Evolutionary conservation across 2,797 vertebrate genomes (phyloP).

Genomic region (Saxicola maurus): DNA sequence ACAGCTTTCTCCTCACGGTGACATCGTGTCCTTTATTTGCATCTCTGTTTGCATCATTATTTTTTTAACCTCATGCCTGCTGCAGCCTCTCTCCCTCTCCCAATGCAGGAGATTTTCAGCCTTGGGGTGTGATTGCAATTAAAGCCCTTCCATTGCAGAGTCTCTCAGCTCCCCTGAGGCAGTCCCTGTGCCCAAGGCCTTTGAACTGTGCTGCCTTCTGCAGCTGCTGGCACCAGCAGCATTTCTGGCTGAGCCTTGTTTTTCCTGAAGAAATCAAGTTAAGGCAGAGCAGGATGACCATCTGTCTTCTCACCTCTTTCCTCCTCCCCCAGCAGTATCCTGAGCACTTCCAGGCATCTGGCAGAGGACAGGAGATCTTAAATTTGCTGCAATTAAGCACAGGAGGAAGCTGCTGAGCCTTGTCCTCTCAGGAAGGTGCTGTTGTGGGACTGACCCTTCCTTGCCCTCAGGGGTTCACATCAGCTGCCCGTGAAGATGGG

Average conservation of each 20-base stretch:
- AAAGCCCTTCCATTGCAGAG: background rate
- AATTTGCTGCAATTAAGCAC: background rate
- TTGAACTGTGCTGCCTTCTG: background rate
- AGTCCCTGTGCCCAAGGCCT: background rate
- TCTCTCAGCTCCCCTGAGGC: background rate
- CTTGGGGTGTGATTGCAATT: background rate
- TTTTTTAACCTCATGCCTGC: background rate
- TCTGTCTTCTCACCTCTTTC: background rate
- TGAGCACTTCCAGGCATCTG: background rate
- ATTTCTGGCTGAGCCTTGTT: background rate
- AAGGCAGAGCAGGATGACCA: background rate
- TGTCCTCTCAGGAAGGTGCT: background rate
- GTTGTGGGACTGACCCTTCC: background rate
- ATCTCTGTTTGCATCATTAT: background rate
- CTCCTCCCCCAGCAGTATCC: background rate
- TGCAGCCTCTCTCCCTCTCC: background rate
- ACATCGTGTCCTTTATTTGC: constrained; percentile 32
- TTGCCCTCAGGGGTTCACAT: background rate
- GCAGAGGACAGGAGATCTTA: background rate
- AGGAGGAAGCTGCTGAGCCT: background rate
- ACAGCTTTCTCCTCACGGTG: constrained; percentile 38
- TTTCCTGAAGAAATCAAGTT: background rate
- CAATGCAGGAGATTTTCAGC: background rate
- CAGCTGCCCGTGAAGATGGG: background rate
- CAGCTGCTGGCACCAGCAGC: background rate